Evolutionary conservation across 2,113 vertebrate species (phyloP).

Genomic region (Etheostoma spectabile): DNA sequence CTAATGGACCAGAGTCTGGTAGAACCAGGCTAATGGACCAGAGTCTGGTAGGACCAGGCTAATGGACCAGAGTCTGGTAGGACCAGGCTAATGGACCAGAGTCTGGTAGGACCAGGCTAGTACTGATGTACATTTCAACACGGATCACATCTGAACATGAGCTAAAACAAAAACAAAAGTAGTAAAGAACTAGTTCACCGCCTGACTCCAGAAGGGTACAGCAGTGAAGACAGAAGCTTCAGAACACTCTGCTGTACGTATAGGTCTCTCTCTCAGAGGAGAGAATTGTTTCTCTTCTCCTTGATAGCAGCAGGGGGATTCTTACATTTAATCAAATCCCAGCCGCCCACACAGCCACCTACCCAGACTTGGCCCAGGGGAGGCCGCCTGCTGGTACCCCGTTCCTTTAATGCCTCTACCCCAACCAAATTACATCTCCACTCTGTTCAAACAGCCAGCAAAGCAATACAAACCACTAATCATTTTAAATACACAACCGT

Average conservation of each 20-base stretch:
- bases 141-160: too few species aligned
- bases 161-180: too few species aligned
- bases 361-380: conserved; percentile 36
- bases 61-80: too few species aligned
- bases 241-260: too few species aligned
- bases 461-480: conserved; percentile 31
- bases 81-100: too few species aligned
- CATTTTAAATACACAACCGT: conserved; percentile 21
- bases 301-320: conserved; percentile 46
- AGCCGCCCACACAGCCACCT: conserved; percentile 35
- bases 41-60: too few species aligned
- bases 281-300: conserved; percentile 12
- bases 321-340: conserved; percentile 31
- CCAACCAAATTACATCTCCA: conserved; percentile 10
- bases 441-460: conserved; percentile 28
- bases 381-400: conserved; percentile 25
- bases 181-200: not conserved
- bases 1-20: too few species aligned
- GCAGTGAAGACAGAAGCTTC: not conserved
- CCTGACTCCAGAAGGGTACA: not conserved
- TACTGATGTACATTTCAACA: too few species aligned
- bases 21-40: too few species aligned
- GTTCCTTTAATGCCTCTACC: conserved; percentile 27
- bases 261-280: not conserved
- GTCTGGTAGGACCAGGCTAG: too few species aligned